Percentiles rank a stretch among this genome's conserved stretches.
Conservation (phyloP, 2,797 vertebrate genomes). For the Pseudotriccus pelzelni region DNA sequence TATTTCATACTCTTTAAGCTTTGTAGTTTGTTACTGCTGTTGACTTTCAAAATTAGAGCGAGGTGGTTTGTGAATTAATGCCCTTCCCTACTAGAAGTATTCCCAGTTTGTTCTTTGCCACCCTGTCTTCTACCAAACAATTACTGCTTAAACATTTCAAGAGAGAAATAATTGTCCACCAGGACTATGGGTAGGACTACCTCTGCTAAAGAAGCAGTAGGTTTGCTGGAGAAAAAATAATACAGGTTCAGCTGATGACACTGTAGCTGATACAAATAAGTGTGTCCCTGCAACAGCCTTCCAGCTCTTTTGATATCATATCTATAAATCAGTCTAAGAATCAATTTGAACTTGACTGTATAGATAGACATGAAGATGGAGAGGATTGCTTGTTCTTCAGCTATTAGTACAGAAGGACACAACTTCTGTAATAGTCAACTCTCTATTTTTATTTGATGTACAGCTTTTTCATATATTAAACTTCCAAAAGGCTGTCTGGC, state of each 20-base stretch:
- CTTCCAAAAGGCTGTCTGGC: not conserved
- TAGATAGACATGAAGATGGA: constrained; percentile 51
- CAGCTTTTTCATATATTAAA: constrained; percentile 35
- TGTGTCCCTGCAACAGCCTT: constrained; percentile 21
- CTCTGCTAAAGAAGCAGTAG: constrained; percentile 19
- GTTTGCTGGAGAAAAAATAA: constrained; percentile 2
- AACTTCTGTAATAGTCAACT: constrained; percentile 13
- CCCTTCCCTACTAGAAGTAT: not conserved
- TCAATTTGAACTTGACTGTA: constrained; percentile 52
- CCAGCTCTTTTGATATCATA: constrained; percentile 37
- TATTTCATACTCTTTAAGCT: not conserved
- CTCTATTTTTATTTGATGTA: constrained; percentile 34
- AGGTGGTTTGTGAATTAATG: not conserved
- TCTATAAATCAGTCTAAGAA: constrained; percentile 60
- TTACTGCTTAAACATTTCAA: constrained; percentile 27
- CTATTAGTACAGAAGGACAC: constrained; percentile 46
- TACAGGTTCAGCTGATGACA: constrained; percentile 4
- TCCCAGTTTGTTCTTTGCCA: not conserved
- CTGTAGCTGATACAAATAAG: constrained; percentile 36
- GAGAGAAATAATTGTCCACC: not conserved
- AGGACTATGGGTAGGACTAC: not conserved
- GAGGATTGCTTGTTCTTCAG: constrained; percentile 27
- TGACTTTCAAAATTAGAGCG: not conserved
- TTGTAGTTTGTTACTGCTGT: not conserved
- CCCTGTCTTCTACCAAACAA: not conserved